Evolutionary conservation across 2,113 vertebrate species (phyloP).

Genomic region (Oreocharis arfaki): DNA sequence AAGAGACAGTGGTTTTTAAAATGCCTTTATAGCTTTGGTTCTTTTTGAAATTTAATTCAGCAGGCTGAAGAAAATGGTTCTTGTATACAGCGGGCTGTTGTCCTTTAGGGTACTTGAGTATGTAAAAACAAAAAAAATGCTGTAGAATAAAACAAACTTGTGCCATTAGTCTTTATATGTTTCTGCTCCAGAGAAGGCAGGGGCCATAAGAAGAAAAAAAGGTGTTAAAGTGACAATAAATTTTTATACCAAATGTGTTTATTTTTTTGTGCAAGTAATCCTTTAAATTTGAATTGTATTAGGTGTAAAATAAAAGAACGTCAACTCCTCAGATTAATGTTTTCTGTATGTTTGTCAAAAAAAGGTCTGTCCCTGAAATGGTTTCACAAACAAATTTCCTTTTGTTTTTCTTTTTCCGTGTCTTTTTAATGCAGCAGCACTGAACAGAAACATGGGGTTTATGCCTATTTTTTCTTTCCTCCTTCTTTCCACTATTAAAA

Average conservation of each 20-base stretch:
- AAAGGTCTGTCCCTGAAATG: neutral
- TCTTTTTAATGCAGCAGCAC: neutral
- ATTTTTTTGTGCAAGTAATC: slow-evolving; percentile 85
- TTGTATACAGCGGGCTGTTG: slow-evolving; percentile 77
- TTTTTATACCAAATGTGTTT: slow-evolving; percentile 87
- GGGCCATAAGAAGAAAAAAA: slow-evolving; percentile 61
- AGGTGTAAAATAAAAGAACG: slow-evolving; percentile 78
- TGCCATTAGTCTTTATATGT: slow-evolving; percentile 82
- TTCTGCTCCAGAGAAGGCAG: slow-evolving; percentile 79
- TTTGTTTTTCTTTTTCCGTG: neutral
- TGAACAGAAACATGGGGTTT: neutral
- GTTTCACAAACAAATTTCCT: neutral
- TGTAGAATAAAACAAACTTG: slow-evolving; percentile 71
- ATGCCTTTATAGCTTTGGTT: slow-evolving; percentile 80
- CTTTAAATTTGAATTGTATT: slow-evolving; percentile 82
- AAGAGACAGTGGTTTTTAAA: slow-evolving; percentile 75
- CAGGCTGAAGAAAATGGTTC: slow-evolving; percentile 82
- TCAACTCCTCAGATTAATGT: slow-evolving; percentile 62
- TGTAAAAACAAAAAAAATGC: slow-evolving; percentile 70
- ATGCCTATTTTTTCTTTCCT: neutral
- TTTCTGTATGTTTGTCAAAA: slow-evolving; percentile 48
- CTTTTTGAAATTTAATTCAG: slow-evolving; percentile 81
- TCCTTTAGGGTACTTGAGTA: slow-evolving; percentile 77
- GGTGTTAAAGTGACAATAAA: slow-evolving; percentile 84
- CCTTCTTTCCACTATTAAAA: neutral